Evolutionary conservation across 37 sponge, comb jelly and placozoan genomes (phyloP).

Genomic region (Aplysina aerophoba): DNA sequence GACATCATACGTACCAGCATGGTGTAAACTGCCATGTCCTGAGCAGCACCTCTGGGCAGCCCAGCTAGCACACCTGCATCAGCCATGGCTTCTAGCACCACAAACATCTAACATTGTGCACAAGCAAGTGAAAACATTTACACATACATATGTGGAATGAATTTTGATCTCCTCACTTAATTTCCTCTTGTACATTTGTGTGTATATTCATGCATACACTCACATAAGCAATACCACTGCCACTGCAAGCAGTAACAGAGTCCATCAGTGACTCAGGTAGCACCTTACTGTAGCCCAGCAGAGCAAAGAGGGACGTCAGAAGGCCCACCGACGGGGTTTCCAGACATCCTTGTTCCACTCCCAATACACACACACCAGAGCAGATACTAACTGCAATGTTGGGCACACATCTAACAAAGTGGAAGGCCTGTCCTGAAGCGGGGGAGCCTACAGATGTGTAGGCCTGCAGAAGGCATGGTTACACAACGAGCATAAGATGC

Average conservation of each 20-base stretch:
- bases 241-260: conserved; percentile 55
- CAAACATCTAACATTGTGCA: no score
- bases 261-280: conserved; percentile 67
- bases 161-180: no score
- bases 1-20: conserved; percentile 77
- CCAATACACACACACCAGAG: conserved; percentile 5
- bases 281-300: conserved; percentile 55
- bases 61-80: conserved; percentile 86
- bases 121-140: no score
- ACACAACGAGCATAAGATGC: neutral
- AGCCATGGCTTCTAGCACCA: conserved; percentile 79
- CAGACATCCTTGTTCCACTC: neutral
- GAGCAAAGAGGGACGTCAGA: conserved; percentile 28
- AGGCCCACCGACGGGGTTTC: neutral
- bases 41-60: conserved; percentile 49
- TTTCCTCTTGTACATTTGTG: no score
- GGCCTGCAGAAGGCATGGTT: neutral
- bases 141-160: no score
- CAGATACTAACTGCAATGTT: neutral
- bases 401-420: neutral
- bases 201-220: conserved; percentile 44
- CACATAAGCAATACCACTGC: conserved; percentile 84
- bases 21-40: conserved; percentile 63
- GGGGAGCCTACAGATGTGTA: neutral
- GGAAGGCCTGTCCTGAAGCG: neutral